Evolutionary conservation across 2,113 vertebrate genomes (phyloP), one percentile per base, ranked within the genome.

Genomic region (Spea bombifrons): DNA sequence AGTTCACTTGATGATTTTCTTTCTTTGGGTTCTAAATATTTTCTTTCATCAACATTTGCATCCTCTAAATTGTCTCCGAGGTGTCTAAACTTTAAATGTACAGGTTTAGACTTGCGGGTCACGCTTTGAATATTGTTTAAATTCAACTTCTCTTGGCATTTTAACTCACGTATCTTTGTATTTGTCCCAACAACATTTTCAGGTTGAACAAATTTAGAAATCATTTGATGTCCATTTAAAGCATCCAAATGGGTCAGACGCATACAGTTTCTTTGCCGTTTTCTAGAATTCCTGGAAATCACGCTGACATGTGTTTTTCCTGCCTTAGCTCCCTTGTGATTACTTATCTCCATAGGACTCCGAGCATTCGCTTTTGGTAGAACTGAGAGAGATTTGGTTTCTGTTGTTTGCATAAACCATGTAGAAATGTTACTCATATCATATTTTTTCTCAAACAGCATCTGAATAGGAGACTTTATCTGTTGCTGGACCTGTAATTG

Each of bases 391-490:
- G 97, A 96, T 79, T 97, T 95, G 4, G 97, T 99, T 92, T 99
- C 97, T 67, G 97, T 98, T 81, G 96, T 98, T 90, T 99, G 94
- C 97, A 99, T 99, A 86, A 98, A 98, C 97, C 96, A 99, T 64
- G 94, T 90, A 86, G 92, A 90, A 75, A 99, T 91, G 72, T 97
- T 94, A 77, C 94, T 94, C 89, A 94, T 92, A 81, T 89, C 90
- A 88, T 92, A 98, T 76, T 96, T 95, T 85, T 93, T 92, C 86
- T 92, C 94, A 88, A 99, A 99, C 86, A 99, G 91, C 85, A 92
- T 93, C 90, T 93, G 93, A 78, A 98, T 91, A 66, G 94, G 92
- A 68, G 97, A 98, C 8, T 89, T 89, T 82, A 3, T 16, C 90
- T 88, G 85, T 89, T 12, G 65, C 61, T 6, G 70, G 68, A 8